Evolutionary conservation across 2,888 invertebrate species (phyloP), one percentile per base, ranked within the genome.

Genomic region (Tinea pellionella): DNA sequence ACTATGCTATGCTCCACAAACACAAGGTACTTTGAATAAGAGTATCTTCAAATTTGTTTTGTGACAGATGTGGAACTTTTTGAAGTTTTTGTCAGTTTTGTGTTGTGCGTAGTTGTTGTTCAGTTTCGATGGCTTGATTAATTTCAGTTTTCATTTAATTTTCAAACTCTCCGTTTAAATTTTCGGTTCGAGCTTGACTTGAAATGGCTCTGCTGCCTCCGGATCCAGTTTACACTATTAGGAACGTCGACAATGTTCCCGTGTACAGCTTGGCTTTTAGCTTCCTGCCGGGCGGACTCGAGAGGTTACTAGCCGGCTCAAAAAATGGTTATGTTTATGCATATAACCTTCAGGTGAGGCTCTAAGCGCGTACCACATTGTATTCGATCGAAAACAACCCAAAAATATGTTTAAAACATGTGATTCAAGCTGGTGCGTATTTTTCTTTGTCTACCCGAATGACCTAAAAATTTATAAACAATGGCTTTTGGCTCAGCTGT

Each of bases 261-360:
- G 90, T 94, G 43, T 92, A 93, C 73, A 91, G 92, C 66, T 72
- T 94, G 67, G 90, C 91, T 67, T 94, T 94, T 72, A 90, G 92
- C 73, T 88, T 86, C 75, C 76, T 87, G 68, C 82, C 82, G 65
- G 89, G 89, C 64, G 88, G 88, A 67, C 88, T 89, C 64, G 90
- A 91, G 71, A 87, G 89, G 71, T 84, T 95, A 69, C 89, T 93
- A 72, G 93, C 92, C 68, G 94, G 94, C 62, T 92, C 93, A 32
- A 90, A 92, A 72, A 91, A 90, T 74, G 95, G 95, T 67, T 90
- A 88, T 69, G 90, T 94, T 67, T 92, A 92, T 78, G 89, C 93
- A 72, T 95, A 93, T 93, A 92, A 94, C 84, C 88, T 95, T 75
- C 91, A 92, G 88, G 94, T 94, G 82, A 83, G 82, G 32, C 24